Evolutionary conservation across 2,113 vertebrate genomes (phyloP).

Genomic region (Pipra filicauda): DNA sequence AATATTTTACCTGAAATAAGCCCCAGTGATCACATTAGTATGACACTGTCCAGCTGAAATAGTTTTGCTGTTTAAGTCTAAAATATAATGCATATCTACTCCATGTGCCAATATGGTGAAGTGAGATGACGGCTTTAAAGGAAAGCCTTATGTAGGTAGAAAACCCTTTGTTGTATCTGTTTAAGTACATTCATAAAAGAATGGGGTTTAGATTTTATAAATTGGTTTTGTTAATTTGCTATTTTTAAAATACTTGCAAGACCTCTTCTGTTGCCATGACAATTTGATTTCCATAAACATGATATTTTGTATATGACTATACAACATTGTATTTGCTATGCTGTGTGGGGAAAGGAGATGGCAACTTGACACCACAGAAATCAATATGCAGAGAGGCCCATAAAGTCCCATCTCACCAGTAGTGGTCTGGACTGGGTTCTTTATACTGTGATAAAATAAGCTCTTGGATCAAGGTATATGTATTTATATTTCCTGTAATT

Average conservation of each 20-base stretch:
- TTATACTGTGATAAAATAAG: background rate
- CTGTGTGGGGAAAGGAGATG: background rate
- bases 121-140: background rate
- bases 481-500: background rate
- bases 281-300: conserved; percentile 79
- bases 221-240: conserved; percentile 76
- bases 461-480: background rate
- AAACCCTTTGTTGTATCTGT: background rate
- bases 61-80: background rate
- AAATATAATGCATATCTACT: background rate
- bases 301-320: conserved; percentile 49
- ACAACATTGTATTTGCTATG: conserved; percentile 28
- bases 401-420: background rate
- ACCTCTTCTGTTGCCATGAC: conserved; percentile 78
- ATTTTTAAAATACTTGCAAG: conserved; percentile 79
- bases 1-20: background rate
- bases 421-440: background rate
- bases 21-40: background rate
- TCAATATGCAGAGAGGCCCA: background rate
- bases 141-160: background rate
- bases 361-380: conserved; percentile 10
- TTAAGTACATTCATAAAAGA: conserved; percentile 47
- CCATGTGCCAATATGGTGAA: background rate
- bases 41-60: background rate
- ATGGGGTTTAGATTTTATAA: conserved; percentile 67